Evolutionary conservation across 2,113 vertebrate species (phyloP).

Genomic region (Nothoprocta perdicaria): DNA sequence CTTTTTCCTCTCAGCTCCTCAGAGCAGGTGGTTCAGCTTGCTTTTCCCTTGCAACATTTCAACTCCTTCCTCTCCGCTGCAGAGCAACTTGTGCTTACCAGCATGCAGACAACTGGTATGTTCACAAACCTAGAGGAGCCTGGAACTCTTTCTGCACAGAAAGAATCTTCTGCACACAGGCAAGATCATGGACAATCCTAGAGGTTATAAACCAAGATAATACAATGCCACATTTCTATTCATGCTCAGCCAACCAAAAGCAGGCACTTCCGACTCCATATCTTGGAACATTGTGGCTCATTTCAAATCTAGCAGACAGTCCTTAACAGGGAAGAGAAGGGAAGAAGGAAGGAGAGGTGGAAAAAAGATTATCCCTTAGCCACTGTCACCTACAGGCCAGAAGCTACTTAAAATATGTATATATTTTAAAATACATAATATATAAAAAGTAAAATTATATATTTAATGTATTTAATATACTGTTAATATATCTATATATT

Average conservation of each 20-base stretch:
- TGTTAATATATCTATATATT: too few relatives aligned
- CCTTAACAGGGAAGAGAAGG: background rate
- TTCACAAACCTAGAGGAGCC: background rate
- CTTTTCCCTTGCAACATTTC: background rate
- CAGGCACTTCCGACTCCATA: background rate
- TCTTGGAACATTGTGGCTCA: background rate
- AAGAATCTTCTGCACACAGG: background rate
- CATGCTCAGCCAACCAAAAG: background rate
- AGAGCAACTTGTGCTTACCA: background rate
- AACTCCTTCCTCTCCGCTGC: background rate
- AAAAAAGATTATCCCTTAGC: background rate
- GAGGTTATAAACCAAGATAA: background rate
- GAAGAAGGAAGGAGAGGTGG: background rate
- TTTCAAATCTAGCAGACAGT: background rate
- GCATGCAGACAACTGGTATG: background rate
- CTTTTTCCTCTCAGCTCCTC: background rate
- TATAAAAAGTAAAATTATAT: too few relatives aligned
- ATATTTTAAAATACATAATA: too few relatives aligned
- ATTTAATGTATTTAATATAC: too few relatives aligned
- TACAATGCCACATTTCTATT: background rate
- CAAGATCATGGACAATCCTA: background rate
- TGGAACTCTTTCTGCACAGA: background rate
- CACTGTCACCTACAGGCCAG: conserved; percentile 12
- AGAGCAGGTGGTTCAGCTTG: background rate
- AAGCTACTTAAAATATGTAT: conserved; percentile 1